Evolutionary conservation across 2,113 vertebrate genomes (phyloP).

Genomic region (Numida meleagris): DNA sequence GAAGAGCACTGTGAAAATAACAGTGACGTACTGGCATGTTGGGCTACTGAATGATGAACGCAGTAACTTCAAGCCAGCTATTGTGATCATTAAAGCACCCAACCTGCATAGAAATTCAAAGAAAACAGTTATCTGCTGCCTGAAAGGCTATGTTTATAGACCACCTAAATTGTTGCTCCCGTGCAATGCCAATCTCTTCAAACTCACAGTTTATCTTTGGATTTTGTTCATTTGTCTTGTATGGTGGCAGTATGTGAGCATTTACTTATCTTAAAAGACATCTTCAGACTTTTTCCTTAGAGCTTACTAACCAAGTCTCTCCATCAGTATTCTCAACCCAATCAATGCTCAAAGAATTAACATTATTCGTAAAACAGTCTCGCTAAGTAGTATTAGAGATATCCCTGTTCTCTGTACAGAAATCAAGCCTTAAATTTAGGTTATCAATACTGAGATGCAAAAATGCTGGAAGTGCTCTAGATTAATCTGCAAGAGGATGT

Average conservation of each 20-base stretch:
- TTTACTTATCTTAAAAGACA: neutral
- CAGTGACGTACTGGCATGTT: slow-evolving; percentile 94
- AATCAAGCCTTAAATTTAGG: neutral
- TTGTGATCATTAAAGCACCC: slow-evolving; percentile 94
- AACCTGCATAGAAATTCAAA: slow-evolving; percentile 77
- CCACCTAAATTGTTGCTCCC: neutral
- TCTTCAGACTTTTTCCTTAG: neutral
- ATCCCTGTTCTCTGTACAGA: neutral
- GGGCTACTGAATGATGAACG: slow-evolving; percentile 96
- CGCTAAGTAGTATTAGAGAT: neutral
- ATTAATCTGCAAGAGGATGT: neutral
- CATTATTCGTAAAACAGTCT: neutral
- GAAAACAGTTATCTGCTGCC: neutral
- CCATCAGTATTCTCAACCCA: neutral
- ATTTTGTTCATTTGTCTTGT: neutral
- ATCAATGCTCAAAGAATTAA: neutral
- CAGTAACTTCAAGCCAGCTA: slow-evolving; percentile 95
- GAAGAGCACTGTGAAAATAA: slow-evolving; percentile 97
- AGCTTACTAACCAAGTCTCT: neutral
- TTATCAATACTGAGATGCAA: neutral
- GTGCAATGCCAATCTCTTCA: neutral
- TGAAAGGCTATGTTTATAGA: neutral
- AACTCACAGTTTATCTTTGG: neutral
- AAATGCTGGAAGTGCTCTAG: neutral
- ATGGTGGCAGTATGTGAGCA: neutral